phyloP scores from a whole-genome alignment of 1,140 invertebrate genomes.

The Araneus ventricosus region DNA sequence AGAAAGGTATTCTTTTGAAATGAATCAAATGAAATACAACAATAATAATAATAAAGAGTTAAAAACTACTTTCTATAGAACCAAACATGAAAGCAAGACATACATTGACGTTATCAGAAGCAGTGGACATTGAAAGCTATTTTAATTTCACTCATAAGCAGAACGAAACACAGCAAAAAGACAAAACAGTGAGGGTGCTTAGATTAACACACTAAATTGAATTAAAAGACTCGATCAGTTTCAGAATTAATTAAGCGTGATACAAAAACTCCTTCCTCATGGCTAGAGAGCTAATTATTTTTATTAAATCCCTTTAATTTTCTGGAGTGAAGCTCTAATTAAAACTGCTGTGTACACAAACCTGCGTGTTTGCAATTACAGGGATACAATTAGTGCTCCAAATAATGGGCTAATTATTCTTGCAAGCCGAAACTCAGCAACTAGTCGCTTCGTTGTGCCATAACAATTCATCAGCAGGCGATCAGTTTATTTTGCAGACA shows the following conservation, averaged over 20 bases:
- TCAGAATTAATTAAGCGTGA: not conserved
- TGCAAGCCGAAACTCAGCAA: not conserved
- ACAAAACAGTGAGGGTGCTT: not conserved
- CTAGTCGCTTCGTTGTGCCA: not conserved
- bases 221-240: not conserved
- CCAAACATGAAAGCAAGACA: too few species aligned
- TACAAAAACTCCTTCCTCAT: not conserved
- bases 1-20: too few species aligned
- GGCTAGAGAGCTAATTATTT: not conserved
- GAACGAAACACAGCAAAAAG: not conserved
- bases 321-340: not conserved
- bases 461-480: conserved; percentile 5
- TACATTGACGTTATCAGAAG: too few species aligned
- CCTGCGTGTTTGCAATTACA: not conserved
- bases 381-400: not conserved
- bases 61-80: too few species aligned
- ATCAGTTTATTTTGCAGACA: not conserved
- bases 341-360: conserved; percentile 4
- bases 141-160: not conserved
- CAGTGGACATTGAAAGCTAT: not conserved
- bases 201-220: not conserved
- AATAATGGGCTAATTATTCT: conserved; percentile 4
- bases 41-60: too few species aligned
- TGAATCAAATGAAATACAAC: too few species aligned
- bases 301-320: not conserved